Evolutionary conservation across 1,140 invertebrate genomes (phyloP), one percentile per base, ranked within the genome.

Genomic region (Anadara kagoshimensis): DNA sequence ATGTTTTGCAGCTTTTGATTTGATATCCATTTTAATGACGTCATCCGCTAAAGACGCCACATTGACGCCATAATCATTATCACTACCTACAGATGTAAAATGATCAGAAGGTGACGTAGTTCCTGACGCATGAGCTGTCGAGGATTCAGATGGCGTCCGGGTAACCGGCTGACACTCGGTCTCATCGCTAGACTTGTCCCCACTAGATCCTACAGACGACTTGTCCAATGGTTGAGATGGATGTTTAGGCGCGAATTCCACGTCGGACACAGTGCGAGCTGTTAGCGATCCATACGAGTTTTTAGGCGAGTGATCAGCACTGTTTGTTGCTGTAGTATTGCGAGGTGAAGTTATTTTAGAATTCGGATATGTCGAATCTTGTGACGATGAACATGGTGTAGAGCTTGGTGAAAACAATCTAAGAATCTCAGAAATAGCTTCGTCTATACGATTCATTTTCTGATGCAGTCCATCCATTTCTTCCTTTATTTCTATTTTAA

Each of bases 381-480:
- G 67, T 26, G 76, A 70, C 14, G 82, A 83, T 18, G 84, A 86
- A 70, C 71, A 85, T 7, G 85, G 82, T 24, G 87, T 83, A 8
- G 83, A 78, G 45, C 79, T 76, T 0, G 84, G 81, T 11, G 87
- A 83, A 73, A 90, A 90, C 64, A 94, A 84, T 65, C 93, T 90
- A 56, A 92, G 92, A 73, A 95, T 88, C 82, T 94, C 93, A 16
- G 91, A 91, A 49, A 96, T 90, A 88, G 96, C 91, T 74, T 96
- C 94, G 82, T 97, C 95, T 77, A 97, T 93, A 76, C 93, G 91
- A 11, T 92, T 92, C 75, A 96, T 92, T 78, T 94, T 94, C 83
- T 94, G 93, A 85, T 95, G 94, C 67, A 97, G 91, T 67, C 93
- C 91, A 85, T 96, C 95, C 64, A 97, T 93, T 86, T 97, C 95